Base-by-base conservation (phyloP, 1,140 invertebrate species). In the Lithobius niger region DNA sequence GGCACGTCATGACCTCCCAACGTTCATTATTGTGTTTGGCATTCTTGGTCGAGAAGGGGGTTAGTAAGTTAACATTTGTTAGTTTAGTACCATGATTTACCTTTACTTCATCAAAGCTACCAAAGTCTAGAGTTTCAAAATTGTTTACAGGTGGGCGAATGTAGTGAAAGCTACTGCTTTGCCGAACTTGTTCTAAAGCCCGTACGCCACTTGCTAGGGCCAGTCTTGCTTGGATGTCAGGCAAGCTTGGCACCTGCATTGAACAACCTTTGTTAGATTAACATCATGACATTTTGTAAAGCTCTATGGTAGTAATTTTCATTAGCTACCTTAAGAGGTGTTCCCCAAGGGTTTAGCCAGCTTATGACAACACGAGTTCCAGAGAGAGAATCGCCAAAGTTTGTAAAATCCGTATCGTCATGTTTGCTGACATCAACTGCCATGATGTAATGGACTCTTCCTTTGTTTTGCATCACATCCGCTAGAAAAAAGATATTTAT, bases 331-430 rank as follows among this genome's bases (percentile, higher is more conserved):
- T 68, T 70, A 18, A 77, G 65, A 50, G 71, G 68, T 49, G 62
- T 77, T 1, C 44, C 83, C 70, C 94, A 97, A 13, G 93, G 95
- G 76, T 93, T 92, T 84, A 88, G 94, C 61, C 84, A 77, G 69
- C 91, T 95, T 83, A 91, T 96, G 2, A 99, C 75, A 27, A 99
- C 73, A 93, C 95, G 98, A 90, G 94, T 97, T 1, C 97, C 97
- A 42, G 88, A 97, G 1, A 99, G 74, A 48, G 86, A 85, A 69
- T 99, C 96, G 0, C 96, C 96, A 67, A 99, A 99, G 74, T 99
- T 97, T 0, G 92, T 97, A 3, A 99, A 74, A 68, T 97, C 88
- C 0, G 83, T 89, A 62, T 98, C 94, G 67, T 97, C 93, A 63
- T 93, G 89, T 1, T 92, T 96, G 2, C 96, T 95, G 25, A 99